Evolutionary conservation across 2,113 vertebrate species (phyloP).

Genomic region (Rissa tridactyla): DNA sequence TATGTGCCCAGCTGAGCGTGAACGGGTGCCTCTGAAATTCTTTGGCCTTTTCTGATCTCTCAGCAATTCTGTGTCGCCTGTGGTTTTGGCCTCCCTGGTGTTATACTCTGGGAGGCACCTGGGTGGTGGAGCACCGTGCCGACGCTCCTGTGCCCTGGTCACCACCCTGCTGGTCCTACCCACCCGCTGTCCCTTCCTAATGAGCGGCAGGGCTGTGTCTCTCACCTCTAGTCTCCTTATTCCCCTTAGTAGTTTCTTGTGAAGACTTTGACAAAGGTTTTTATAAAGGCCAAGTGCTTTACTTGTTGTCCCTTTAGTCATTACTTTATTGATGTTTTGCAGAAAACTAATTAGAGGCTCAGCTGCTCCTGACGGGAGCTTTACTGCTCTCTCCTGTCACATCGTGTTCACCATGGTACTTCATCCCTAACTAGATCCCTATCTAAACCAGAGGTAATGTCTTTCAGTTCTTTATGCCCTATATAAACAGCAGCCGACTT

Average conservation of each 20-base stretch:
- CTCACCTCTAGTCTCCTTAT: not conserved
- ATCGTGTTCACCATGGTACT: not conserved
- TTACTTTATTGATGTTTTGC: not conserved
- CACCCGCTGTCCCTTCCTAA: not conserved
- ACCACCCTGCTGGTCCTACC: not conserved
- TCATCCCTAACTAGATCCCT: not conserved
- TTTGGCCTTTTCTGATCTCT: not conserved
- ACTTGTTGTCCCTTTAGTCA: not conserved
- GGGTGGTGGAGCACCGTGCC: rapidly evolving
- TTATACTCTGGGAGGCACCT: rapidly evolving
- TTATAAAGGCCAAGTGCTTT: not conserved
- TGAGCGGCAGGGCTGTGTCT: not conserved
- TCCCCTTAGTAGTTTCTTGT: not conserved
- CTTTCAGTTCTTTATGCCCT: not conserved
- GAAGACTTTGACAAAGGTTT: not conserved
- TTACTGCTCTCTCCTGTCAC: not conserved
- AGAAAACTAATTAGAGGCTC: not conserved
- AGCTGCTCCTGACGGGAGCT: not conserved
- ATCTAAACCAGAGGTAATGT: not conserved
- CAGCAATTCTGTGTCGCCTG: not conserved
- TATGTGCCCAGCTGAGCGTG: not conserved
- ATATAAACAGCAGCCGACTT: not conserved
- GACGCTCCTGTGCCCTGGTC: not conserved
- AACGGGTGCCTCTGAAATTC: not conserved
- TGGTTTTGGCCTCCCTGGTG: not conserved